These are phyloP conservation scores for Rotaria magnacalcarata DNA, from an alignment of 2,888 invertebrate genomes.

Conservation along the genomic window DNA sequence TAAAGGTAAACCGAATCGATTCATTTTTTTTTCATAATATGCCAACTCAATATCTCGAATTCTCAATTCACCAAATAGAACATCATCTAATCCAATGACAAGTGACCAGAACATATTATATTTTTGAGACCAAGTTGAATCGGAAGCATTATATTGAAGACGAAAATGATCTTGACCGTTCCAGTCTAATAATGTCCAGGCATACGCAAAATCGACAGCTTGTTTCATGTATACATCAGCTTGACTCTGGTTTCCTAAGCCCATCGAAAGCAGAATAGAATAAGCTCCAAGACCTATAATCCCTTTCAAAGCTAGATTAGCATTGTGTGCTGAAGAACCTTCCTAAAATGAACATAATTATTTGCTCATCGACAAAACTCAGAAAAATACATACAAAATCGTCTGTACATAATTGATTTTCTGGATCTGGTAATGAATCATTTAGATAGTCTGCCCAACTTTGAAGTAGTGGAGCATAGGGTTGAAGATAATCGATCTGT, in stretches of 20 bases:
- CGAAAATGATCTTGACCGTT: neutral
- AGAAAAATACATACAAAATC: neutral
- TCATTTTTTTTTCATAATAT: neutral
- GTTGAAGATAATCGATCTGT: neutral
- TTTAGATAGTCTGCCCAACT: neutral
- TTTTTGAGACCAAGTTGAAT: neutral
- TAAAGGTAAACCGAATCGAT: neutral
- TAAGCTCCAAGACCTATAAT: neutral
- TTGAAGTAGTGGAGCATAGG: neutral
- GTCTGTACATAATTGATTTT: constrained; percentile 9
- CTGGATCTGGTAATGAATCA: neutral
- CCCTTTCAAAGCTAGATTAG: neutral
- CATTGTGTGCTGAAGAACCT: neutral
- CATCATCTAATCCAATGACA: neutral
- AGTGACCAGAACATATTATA: neutral
- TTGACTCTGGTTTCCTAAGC: neutral
- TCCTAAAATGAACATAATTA: neutral
- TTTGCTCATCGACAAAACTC: too few relatives aligned
- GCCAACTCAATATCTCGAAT: neutral
- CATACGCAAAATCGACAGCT: neutral
- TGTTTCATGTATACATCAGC: neutral
- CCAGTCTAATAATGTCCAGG: neutral
- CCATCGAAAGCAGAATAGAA: neutral
- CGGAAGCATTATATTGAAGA: neutral
- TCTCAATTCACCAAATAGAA: too few relatives aligned